Evolutionary conservation across 2,113 vertebrate species (phyloP).

Genomic region (Pontoporia blainvillei): DNA sequence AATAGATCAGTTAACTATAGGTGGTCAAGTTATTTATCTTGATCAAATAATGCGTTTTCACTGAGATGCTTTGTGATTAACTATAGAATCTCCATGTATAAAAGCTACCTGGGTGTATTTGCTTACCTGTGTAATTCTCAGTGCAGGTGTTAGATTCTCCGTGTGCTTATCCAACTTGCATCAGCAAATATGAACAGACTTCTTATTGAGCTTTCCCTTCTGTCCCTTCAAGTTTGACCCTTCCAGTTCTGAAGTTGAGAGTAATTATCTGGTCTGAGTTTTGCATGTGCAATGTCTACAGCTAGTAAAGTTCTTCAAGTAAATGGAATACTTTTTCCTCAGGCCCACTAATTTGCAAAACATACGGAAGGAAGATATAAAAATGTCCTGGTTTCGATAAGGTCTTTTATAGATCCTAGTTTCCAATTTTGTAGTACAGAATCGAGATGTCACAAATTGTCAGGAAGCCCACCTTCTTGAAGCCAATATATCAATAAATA

Average conservation of each 20-base stretch:
- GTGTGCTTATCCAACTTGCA: background rate
- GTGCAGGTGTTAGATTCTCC: background rate
- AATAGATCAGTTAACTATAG: background rate
- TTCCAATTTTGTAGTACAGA: background rate
- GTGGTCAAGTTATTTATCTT: background rate
- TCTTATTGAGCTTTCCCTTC: background rate
- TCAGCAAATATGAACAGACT: background rate
- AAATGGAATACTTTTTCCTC: slow-evolving; percentile 14
- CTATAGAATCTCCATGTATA: background rate
- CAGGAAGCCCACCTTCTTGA: background rate
- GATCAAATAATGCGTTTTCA: background rate
- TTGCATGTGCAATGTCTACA: background rate
- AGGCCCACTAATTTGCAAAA: slow-evolving; percentile 21
- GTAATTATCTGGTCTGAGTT: slow-evolving; percentile 38
- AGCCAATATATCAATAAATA: background rate
- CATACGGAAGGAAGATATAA: background rate
- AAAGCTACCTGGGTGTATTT: background rate
- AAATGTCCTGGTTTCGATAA: background rate
- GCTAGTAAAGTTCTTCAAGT: background rate
- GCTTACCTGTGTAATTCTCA: background rate
- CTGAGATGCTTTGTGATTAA: background rate
- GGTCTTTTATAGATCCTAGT: background rate
- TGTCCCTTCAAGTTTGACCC: background rate
- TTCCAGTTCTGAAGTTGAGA: slow-evolving; percentile 29
- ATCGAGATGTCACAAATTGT: background rate